Base-by-base conservation (phyloP, 1,140 invertebrate genomes). In the Melitaea cinxia region DNA sequence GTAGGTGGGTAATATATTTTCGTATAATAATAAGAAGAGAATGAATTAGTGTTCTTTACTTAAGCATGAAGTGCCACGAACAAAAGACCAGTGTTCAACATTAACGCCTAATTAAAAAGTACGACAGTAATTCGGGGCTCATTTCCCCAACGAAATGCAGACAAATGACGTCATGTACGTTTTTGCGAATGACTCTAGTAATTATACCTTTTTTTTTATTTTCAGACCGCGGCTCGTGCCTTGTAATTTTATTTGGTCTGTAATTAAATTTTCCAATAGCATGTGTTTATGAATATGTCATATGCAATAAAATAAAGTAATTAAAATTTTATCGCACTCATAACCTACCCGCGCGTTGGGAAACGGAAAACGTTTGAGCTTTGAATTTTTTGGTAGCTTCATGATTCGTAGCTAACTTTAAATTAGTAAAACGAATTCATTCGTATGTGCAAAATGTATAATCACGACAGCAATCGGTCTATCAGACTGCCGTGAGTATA, bases 31-130 rank as follows among this genome's bases (percentile, higher is more conserved):
- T 12, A 45, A 23, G 42, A 37, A 19, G 42, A 21, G 15, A 21
- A 39, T 10, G 5, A 9, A 12, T 19, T 50, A 7, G 49, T 52
- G 19, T 52, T 52, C 49, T 52, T 52, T 28, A n/a, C 49, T 21
- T 9, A 21, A 37, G 26, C 7, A 57, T 19, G 14, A 19, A 49
- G n/a, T 49, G 37, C n/a, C 10, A 7, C 3, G 17, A 45, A 58
- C 42, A 49, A 58, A 58, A 45, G n/a, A 30, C 5, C 21, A 5
- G 10, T 23, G 19, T 14, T 12, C 55, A 53, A 59, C 63, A 59
- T 65, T 54, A 42, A 5, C 24, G 35, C 55, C 24, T 65, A 65
- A 65, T 65, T 65, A 65, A 65, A 65, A 65, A 65, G 49, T 65
- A 65, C 55, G 55, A 59, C 47, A 56, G 63, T 59, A 65, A 59